phyloP scores from a whole-genome alignment of 2,113 vertebrate species.

The Camelus dromedarius region DNA sequence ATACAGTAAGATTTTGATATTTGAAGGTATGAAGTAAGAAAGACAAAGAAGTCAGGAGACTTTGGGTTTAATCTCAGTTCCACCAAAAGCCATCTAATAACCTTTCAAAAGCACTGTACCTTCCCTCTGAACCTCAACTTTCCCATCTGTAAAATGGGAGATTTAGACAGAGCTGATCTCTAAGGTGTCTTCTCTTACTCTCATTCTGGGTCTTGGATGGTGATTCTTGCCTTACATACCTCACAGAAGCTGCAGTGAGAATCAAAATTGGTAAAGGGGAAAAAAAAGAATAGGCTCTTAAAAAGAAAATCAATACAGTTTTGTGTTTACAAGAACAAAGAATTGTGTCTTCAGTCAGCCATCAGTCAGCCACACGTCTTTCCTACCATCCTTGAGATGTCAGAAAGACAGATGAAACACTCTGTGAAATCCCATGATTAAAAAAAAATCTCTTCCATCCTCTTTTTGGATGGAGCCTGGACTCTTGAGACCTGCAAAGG shows the following conservation, averaged over 20 bases:
- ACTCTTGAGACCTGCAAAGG: neutral
- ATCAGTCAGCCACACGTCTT: neutral
- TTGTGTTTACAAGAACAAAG: neutral
- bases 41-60: neutral
- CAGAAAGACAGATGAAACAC: constrained; percentile 1
- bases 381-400: neutral
- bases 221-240: neutral
- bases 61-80: neutral
- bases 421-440: neutral
- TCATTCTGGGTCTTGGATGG: neutral
- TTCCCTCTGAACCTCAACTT: neutral
- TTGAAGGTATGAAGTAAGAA: neutral
- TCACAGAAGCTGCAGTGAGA: neutral
- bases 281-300: neutral
- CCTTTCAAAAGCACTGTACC: neutral
- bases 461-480: neutral
- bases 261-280: constrained; percentile 20
- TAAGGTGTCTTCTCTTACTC: neutral
- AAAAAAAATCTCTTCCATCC: neutral
- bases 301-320: neutral
- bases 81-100: neutral
- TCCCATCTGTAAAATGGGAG: neutral
- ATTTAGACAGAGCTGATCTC: neutral
- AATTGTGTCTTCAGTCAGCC: neutral
- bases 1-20: neutral